Base-by-base conservation (phyloP, 2,797 vertebrate species). In the Melanotaenia maccullochi region DNA sequence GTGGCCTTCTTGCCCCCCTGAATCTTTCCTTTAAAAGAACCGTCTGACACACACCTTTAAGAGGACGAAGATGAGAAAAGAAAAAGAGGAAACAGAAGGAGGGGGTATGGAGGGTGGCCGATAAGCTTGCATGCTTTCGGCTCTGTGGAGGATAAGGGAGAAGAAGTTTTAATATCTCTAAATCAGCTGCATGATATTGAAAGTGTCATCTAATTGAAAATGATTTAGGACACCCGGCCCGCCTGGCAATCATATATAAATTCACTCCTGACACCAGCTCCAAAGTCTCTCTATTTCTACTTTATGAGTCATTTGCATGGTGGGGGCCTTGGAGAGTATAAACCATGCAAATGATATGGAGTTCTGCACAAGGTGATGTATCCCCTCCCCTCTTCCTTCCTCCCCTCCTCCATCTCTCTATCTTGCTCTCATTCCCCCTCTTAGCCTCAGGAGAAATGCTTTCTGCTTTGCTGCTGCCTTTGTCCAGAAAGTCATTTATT, bases 161-260 rank as follows among this genome's bases (percentile, higher is more conserved):
- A 92, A 92, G 90, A 94, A 93, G 91, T 93, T 93, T 93, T 92
- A 92, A 93, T 94, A 93, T 95, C 92, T 94, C 90, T 94, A 94
- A 93, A 95, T 95, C 92, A 94, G 91, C 79, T 44, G 84, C 90
- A 88, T 86, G 89, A 92, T 94, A 95, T 94, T 92, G 93, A 93
- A 95, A 93, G 92, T 95, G 94, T 94, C 93, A 94, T 90, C 92
- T 95, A 95, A 95, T 94, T 93, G 93, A 94, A 94, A 94, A 93
- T 94, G 93, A 95, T 94, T 94, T 93, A 94, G 89, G 89, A 89
- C 82, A 79, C 66, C 67, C 60, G 78, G 90, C 84, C 87, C 78
- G 84, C 89, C 83, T 90, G 85, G 92, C 90, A 92, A 91, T 92
- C 92, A 82, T 84, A 85, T 92, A 92, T 93, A 93, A 93, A 94